A percentile compares a stretch with the other conserved stretches of the same genome.
Conservation (phyloP, 2,888 invertebrate genomes). For the Rhogogaster chlorosoma region DNA sequence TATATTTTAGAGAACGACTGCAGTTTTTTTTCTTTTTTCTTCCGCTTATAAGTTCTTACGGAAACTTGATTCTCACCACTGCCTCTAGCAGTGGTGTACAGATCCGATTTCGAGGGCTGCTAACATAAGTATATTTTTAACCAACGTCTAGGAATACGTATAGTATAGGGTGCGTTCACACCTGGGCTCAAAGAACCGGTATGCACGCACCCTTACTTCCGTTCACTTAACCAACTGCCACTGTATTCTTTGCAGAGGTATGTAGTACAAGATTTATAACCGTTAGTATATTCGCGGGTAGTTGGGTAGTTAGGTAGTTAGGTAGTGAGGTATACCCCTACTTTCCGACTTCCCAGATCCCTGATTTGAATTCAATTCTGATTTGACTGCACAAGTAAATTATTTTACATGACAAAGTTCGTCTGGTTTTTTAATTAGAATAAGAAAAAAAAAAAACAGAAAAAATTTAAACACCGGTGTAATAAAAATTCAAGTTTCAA, state of each 20-base stretch:
- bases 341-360: background rate
- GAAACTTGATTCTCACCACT: conserved; percentile 37
- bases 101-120: conserved; percentile 40
- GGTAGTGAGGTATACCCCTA: no score
- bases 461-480: no score
- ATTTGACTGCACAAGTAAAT: background rate
- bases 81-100: background rate
- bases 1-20: background rate
- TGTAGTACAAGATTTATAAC: background rate
- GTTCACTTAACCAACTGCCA: conserved; percentile 18
- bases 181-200: conserved; percentile 43
- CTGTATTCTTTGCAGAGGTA: background rate
- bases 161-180: conserved; percentile 38
- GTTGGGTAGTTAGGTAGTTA: background rate
- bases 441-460: no score
- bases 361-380: background rate
- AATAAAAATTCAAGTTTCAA: background rate
- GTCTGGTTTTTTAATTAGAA: no score
- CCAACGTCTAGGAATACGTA: background rate
- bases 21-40: conserved; percentile 9
- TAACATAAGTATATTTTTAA: conserved; percentile 35
- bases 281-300: background rate
- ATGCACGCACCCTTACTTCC: conserved; percentile 35
- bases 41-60: conserved; percentile 15
- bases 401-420: no score